Conservation (phyloP, 1,140 invertebrate genomes). For the Ooceraea biroi region DNA sequence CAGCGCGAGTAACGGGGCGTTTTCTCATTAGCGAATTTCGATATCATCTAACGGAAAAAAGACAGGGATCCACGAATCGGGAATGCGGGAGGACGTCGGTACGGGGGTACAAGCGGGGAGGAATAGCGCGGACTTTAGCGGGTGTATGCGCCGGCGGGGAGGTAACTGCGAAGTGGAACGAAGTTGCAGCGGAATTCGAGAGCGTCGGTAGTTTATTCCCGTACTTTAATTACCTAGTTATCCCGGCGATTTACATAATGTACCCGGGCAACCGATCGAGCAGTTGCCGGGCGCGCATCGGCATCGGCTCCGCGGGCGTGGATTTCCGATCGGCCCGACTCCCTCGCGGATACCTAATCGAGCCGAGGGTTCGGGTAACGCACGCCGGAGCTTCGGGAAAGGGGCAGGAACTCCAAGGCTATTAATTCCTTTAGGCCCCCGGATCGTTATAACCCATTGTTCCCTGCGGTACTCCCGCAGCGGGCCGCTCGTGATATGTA, state of each 20-base stretch:
- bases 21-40: slow-evolving; percentile 71
- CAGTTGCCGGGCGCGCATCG: no score
- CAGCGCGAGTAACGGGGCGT: slow-evolving; percentile 72
- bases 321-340: slow-evolving; percentile 73
- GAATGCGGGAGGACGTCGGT: not conserved
- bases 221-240: slow-evolving; percentile 79
- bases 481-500: slow-evolving; percentile 29
- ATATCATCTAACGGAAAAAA: slow-evolving; percentile 23
- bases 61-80: not conserved
- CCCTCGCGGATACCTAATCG: slow-evolving; percentile 69
- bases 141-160: slow-evolving; percentile 5
- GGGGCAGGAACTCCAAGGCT: slow-evolving; percentile 54
- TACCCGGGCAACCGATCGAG: slow-evolving; percentile 66
- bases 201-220: slow-evolving; percentile 75
- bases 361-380: slow-evolving; percentile 9
- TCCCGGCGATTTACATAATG: slow-evolving; percentile 76
- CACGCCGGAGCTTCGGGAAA: not conserved
- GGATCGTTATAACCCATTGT: slow-evolving; percentile 77
- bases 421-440: slow-evolving; percentile 74
- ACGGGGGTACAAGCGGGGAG: not conserved
- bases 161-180: slow-evolving; percentile 68
- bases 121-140: not conserved
- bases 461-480: slow-evolving; percentile 29
- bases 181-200: slow-evolving; percentile 72
- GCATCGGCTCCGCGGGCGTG: slow-evolving; percentile 62